phyloP scores from a whole-genome alignment of 2,797 vertebrate species.

The Pseudochaenichthys georgianus region DNA sequence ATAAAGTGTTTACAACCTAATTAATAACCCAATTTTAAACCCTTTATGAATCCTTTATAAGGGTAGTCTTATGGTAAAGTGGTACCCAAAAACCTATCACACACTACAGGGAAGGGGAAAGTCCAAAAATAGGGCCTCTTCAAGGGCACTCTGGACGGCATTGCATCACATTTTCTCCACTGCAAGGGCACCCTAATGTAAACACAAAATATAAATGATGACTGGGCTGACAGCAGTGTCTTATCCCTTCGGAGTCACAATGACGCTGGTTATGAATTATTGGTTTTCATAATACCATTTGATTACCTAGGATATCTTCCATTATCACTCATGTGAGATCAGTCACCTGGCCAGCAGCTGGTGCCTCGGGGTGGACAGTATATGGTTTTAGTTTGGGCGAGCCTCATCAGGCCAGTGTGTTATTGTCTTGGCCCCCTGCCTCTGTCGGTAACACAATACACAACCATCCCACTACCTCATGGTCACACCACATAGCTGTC shows the following conservation, averaged over 20 bases:
- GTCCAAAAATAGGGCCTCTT: too few relatives aligned
- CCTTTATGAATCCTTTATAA: too few relatives aligned
- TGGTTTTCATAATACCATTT: not conserved
- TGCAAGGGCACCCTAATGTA: too few relatives aligned
- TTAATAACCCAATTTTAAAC: too few relatives aligned
- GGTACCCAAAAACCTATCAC: too few relatives aligned
- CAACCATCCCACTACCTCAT: slow-evolving; percentile 52
- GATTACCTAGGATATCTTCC: not conserved
- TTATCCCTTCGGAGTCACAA: not conserved
- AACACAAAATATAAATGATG: too few relatives aligned
- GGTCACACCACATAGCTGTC: slow-evolving; percentile 63
- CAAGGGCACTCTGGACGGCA: too few relatives aligned
- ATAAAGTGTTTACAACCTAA: too few relatives aligned
- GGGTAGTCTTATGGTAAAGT: too few relatives aligned
- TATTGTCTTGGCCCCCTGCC: slow-evolving; percentile 43
- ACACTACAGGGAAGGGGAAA: too few relatives aligned
- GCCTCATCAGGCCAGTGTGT: slow-evolving; percentile 14
- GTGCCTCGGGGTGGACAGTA: slow-evolving; percentile 12
- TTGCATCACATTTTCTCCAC: too few relatives aligned
- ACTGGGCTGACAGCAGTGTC: too few relatives aligned
- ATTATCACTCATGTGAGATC: slow-evolving; percentile 8
- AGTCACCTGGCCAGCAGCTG: slow-evolving; percentile 9
- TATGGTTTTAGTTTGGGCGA: slow-evolving; percentile 12
- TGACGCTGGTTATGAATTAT: not conserved
- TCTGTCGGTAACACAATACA: slow-evolving; percentile 66